Evolutionary conservation across 2,797 vertebrate genomes (phyloP).

Genomic region (Sus cebifrons): DNA sequence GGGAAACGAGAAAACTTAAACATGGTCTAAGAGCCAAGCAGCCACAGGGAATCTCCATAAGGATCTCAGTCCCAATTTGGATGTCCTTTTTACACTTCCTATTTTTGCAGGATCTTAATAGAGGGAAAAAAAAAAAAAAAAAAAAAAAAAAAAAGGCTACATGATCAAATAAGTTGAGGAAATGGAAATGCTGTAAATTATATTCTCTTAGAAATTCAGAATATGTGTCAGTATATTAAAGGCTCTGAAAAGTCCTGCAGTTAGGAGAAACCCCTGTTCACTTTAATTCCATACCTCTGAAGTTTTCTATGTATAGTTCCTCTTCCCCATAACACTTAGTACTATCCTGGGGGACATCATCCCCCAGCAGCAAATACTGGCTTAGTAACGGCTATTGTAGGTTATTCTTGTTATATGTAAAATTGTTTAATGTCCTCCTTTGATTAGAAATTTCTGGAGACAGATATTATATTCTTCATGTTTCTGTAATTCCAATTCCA

Average conservation of each 20-base stretch:
- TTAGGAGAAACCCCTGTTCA: background rate
- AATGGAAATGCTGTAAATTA: conserved; percentile 9
- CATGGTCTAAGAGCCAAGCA: background rate
- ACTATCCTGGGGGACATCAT: background rate
- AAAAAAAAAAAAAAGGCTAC: background rate
- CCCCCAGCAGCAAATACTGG: background rate
- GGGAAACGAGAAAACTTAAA: conserved; percentile 50
- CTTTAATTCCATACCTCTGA: background rate
- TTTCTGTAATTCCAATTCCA: conserved; percentile 10
- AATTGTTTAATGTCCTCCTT: conserved; percentile 53
- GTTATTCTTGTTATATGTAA: conserved; percentile 24
- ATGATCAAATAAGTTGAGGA: background rate
- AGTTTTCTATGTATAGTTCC: background rate
- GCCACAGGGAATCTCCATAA: background rate
- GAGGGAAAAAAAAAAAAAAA: background rate
- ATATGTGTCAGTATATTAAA: conserved; percentile 12
- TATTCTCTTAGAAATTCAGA: conserved; percentile 44
- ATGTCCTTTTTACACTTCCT: background rate
- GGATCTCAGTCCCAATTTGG: background rate
- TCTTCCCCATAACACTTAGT: background rate
- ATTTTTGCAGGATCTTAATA: conserved; percentile 39
- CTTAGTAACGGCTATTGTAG: background rate
- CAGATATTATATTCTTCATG: background rate
- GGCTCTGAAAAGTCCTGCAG: background rate
- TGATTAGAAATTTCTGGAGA: conserved; percentile 20